Evolutionary conservation across 2,888 invertebrate species (phyloP), one percentile per base, ranked within the genome.

Genomic region (Aleiodes alternator): DNA sequence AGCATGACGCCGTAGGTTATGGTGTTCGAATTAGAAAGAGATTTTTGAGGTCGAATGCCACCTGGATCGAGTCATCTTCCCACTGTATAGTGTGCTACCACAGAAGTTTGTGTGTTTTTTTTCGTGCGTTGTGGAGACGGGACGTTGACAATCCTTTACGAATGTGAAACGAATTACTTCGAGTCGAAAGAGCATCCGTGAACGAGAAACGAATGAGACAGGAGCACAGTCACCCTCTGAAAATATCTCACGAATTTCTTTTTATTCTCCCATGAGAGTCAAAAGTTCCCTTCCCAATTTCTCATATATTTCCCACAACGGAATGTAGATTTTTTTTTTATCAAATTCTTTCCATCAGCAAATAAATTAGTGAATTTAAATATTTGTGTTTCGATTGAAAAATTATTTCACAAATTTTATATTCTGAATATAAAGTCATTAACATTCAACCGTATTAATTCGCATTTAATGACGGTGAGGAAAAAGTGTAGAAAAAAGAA

Each of bases 81-180:
- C 61, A 43, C 43, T 70, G 38, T n/a, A 14, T 11, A 34, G 34
- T 34, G 34, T 48, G 31, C 53, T 59, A 31, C 34, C 61, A 50
- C 64, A n/a, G 59, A 34, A 57, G 70, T 57, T 56, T 55, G 51
- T 34, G 64, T 61, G 16, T 61, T 38, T 61, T 38, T 61, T 61
- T 61, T 61, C 16, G 38, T 43, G 34, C 43, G 4, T 43, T 16
- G 56, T 56, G 16, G 29, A 23, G 69, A 69, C 73, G 72, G 74
- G 68, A 72, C 68, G 71, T 55, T 76, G 76, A 80, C 77, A 73
- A 76, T 80, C 72, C 77, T 75, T 73, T 73, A 51, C 61, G 11
- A 71, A 75, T 69, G 73, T 74, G 80, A 80, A 71, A 80, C 80
- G 80, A 80, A 79, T 80, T 66, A 72, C 55, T 72, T 72, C 51